Percentiles rank a stretch among this genome's conserved stretches.
phyloP scores from a whole-genome alignment of 2,888 invertebrate species.

The Epistrophella euchroma region DNA sequence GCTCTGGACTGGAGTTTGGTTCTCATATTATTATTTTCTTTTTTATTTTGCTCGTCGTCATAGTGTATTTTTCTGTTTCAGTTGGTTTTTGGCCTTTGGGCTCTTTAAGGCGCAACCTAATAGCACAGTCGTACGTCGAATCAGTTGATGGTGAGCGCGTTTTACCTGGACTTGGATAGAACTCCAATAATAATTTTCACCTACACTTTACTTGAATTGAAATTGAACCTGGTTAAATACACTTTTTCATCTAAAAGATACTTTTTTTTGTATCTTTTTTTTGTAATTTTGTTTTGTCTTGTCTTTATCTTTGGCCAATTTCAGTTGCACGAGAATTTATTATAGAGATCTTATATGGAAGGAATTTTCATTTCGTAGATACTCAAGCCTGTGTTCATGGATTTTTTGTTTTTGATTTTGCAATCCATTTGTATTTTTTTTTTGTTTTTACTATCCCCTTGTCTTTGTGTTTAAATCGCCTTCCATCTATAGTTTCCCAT shows the following conservation, averaged over 20 bases:
- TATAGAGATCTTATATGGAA: slow-evolving; percentile 20
- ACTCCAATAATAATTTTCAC: slow-evolving; percentile 41
- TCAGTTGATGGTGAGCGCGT: slow-evolving; percentile 61
- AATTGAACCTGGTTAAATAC: slow-evolving; percentile 25
- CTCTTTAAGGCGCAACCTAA: slow-evolving; percentile 69
- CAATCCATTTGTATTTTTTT: neutral
- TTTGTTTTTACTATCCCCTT: neutral
- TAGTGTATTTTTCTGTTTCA: slow-evolving; percentile 58
- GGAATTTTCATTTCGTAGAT: slow-evolving; percentile 31
- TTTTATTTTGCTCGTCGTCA: slow-evolving; percentile 36
- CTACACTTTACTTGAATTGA: slow-evolving; percentile 42
- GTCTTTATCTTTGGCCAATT: slow-evolving; percentile 2
- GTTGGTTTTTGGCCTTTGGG: slow-evolving; percentile 70
- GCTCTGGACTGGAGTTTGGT: slow-evolving; percentile 42
- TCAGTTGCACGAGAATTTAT: slow-evolving; percentile 8
- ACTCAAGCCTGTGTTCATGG: neutral
- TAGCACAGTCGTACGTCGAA: slow-evolving; percentile 49
- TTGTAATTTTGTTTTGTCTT: neutral
- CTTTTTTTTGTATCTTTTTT: slow-evolving; percentile 3
- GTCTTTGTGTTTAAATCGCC: neutral
- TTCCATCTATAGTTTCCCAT: neutral
- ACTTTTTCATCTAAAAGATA: slow-evolving; percentile 7
- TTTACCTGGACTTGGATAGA: slow-evolving; percentile 62
- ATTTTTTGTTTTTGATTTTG: slow-evolving; percentile 13
- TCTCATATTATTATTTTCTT: slow-evolving; percentile 34